Evolutionary conservation across 2,888 invertebrate species (phyloP), one percentile per base, ranked within the genome.

Genomic region (Athripsodes cinereus): DNA sequence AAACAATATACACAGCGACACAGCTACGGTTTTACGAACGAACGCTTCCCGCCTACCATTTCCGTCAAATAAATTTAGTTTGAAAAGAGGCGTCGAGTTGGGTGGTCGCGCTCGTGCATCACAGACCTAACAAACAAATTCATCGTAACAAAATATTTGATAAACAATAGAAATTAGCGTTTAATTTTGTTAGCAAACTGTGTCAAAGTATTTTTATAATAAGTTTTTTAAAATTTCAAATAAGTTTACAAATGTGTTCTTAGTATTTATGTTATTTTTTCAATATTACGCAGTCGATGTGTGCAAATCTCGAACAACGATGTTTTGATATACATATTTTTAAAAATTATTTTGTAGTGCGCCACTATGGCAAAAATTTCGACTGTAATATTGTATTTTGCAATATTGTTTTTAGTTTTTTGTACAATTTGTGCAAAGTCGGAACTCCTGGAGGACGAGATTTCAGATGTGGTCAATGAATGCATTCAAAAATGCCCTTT

Each of bases 401-500:
- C 18, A 18, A 11, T 48, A 40, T 40, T 40, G 5, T 19, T 48
- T 16, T 11, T 16, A 10, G 46, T 18, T 46, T n/a, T 46, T 18
- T 16, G 19, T 46, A 13, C 16, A 16, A 5, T 48, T 3, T 8
- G 18, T 8, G 13, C 19, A 8, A 6, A 21, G 13, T 2, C 22
- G 18, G 20, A 21, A 21, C 20, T 19, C 48, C 5, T 48, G 2
- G 48, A 21, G 10, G 48, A 21, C 3, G 48, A 21, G 5, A 48
- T 21, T 11, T 19, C 20, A 8, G 48, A 19, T 19, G 20, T 48
- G 2, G 20, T 48, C 2, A 8, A 13, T 6, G 20, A 48, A 48
- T 21, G 48, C 48, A 11, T 48, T 48, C 48, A 48, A 18, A 48
- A 48, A 13, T 40, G 40, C 16, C 40, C 40, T 16, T 40, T 40